Conservation (phyloP, 2,797 vertebrate genomes). For the Oreortyx pictus region DNA sequence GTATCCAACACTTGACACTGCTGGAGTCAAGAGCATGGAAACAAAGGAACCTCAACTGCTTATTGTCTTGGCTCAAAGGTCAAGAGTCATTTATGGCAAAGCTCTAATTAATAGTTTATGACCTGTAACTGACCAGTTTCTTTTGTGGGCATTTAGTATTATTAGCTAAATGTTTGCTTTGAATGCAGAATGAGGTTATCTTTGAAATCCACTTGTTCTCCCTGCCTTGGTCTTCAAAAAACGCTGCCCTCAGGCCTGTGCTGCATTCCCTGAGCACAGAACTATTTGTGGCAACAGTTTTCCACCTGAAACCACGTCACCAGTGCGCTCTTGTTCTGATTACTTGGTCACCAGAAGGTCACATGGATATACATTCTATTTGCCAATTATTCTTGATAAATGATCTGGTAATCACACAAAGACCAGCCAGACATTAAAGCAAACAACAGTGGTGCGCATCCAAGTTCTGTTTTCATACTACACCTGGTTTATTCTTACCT, state of each 20-base stretch:
- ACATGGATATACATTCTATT: neutral
- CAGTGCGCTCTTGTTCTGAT: neutral
- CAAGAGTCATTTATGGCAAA: slow-evolving; percentile 83
- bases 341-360: slow-evolving; percentile 50
- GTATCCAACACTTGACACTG: slow-evolving; percentile 90
- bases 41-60: slow-evolving; percentile 84
- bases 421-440: neutral
- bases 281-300: neutral
- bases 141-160: slow-evolving; percentile 63
- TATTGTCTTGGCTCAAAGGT: slow-evolving; percentile 87
- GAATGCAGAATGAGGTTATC: slow-evolving; percentile 40
- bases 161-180: slow-evolving; percentile 70
- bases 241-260: neutral
- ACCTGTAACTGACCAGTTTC: slow-evolving; percentile 84
- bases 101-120: slow-evolving; percentile 93
- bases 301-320: slow-evolving; percentile 34
- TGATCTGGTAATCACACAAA: neutral
- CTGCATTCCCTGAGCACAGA: neutral
- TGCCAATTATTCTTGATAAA: neutral
- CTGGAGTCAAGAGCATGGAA: slow-evolving; percentile 75
- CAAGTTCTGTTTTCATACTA: rapidly evolving
- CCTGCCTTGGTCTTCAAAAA: slow-evolving; percentile 38
- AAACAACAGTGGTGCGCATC: rapidly evolving
- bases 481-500: neutral
- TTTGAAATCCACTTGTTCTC: slow-evolving; percentile 18